Evolutionary conservation across 1,140 invertebrate genomes (phyloP), one percentile per base, ranked within the genome.

Genomic region (Lepidurus apus): DNA sequence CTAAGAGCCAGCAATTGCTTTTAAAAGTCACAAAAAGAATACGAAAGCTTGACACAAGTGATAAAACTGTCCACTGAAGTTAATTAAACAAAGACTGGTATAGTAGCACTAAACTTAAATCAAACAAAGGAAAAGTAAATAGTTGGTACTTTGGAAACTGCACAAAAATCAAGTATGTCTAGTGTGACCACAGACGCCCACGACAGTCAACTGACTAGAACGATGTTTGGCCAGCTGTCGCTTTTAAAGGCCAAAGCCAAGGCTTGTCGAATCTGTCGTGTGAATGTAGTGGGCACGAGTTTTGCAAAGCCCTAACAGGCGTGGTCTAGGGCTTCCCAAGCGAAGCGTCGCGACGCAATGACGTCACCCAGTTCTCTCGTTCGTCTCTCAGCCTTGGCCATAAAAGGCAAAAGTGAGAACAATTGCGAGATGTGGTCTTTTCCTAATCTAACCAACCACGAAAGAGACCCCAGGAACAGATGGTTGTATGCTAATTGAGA

Each of bases 351-450:
- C 53, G 53, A 65, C 53, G 53, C 53, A 65, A 65, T 65, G 53
- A 65, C 53, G 53, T 65, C 53, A 65, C 53, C 9, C 21, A 13
- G 47, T 21, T 10, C 21, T 65, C 47, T 8, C n/a, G n/a, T n/a
- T n/a, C n/a, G n/a, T 65, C 47, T 2, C 1, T 34, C 17, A 65
- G 53, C n/a, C 53, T 65, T 65, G 53, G 53, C 53, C 53, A 65
- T 65, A 65, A 21, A 65, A 65, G 53, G 53, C 53, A 65, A 65
- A 65, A 65, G 53, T 65, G 53, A 65, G 53, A 65, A 65, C 53
- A 65, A 65, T 65, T 65, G 53, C n/a, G 53, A 65, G 53, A 65
- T 65, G 53, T 9, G 53, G 5, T 65, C 53, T 65, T 21, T 13
- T 65, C 53, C 53, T 65, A 65, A 21, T 65, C 17, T 65, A 65